Evolutionary conservation across 2,797 vertebrate species (phyloP).

Genomic region (Yasuhikotakia modesta): DNA sequence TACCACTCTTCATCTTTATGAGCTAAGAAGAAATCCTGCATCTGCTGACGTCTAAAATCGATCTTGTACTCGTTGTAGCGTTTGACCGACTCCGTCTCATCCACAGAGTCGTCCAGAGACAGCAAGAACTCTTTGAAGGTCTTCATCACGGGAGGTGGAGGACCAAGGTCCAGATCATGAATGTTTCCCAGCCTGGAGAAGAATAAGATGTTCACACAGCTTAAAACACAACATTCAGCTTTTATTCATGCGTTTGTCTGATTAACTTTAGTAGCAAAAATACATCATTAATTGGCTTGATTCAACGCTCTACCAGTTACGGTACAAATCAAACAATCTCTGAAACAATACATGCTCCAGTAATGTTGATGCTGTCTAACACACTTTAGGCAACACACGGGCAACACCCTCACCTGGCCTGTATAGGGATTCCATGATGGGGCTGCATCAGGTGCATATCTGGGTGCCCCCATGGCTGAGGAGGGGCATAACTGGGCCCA

Average conservation of each 20-base stretch:
- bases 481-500: conserved; percentile 89
- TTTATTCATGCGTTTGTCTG: too few species aligned
- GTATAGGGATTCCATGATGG: conserved; percentile 91
- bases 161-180: conserved; percentile 89
- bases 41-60: conserved; percentile 93
- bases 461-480: conserved; percentile 91
- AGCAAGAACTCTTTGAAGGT: conserved; percentile 93
- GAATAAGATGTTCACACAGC: neutral
- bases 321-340: too few species aligned
- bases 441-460: conserved; percentile 90
- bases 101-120: conserved; percentile 91
- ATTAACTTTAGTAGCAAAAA: too few species aligned
- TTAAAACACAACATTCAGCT: too few species aligned
- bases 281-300: too few species aligned
- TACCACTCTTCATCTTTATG: conserved; percentile 98
- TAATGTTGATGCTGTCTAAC: too few species aligned
- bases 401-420: conserved; percentile 82
- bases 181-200: conserved; percentile 85
- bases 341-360: too few species aligned
- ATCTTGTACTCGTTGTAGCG: conserved; percentile 95
- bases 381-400: too few species aligned
- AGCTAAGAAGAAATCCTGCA: conserved; percentile 95
- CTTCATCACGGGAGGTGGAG: conserved; percentile 89
- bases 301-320: too few species aligned
- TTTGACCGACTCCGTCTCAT: conserved; percentile 92